Evolutionary conservation across 2,888 invertebrate genomes (phyloP).

Genomic region (Eilema caniola): DNA sequence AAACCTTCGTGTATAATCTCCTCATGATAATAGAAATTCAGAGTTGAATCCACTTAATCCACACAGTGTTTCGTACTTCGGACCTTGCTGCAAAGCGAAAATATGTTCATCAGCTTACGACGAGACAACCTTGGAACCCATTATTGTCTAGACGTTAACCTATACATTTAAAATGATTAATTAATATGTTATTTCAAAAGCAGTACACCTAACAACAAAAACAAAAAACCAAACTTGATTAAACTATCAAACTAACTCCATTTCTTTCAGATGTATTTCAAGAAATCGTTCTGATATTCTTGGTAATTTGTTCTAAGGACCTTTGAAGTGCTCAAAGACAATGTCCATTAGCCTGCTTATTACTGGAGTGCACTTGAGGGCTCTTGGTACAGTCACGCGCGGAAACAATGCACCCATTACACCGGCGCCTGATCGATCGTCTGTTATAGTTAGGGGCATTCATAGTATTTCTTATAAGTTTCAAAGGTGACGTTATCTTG

Average conservation of each 20-base stretch:
- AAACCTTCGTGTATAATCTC: no score
- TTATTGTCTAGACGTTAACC: background rate
- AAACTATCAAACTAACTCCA: background rate
- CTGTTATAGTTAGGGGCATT: background rate
- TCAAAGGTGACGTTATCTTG: background rate
- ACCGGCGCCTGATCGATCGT: background rate
- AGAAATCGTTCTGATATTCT: background rate
- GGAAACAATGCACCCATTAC: slow-evolving; percentile 36
- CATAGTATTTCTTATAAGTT: background rate
- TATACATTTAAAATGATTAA: background rate
- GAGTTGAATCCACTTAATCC: no score
- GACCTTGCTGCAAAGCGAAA: no score
- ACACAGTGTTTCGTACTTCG: no score
- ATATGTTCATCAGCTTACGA: no score
- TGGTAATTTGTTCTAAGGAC: background rate
- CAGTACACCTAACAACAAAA: background rate
- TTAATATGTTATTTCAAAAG: background rate
- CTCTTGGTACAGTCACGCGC: slow-evolving; percentile 36
- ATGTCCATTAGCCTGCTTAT: slow-evolving; percentile 38
- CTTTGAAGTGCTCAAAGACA: slow-evolving; percentile 26
- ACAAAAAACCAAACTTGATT: background rate
- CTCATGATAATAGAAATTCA: no score
- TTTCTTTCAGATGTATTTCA: background rate
- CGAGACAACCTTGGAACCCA: no score
- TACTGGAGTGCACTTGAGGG: slow-evolving; percentile 44